These are phyloP conservation scores for Bradypodion ventrale DNA, from an alignment of 2,797 vertebrate genomes.

Conservation along the genomic window DNA sequence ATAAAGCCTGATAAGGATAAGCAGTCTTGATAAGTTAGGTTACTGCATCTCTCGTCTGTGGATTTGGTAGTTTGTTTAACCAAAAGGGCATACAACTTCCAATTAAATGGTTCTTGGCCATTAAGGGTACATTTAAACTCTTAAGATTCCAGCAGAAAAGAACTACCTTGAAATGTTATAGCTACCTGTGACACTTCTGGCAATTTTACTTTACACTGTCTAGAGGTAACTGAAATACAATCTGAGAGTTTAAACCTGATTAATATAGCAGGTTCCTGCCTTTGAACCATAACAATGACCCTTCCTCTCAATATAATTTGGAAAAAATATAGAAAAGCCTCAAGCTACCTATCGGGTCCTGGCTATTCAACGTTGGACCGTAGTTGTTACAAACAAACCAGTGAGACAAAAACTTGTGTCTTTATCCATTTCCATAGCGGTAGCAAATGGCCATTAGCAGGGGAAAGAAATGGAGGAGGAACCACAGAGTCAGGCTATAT, in stretches of 20 bases:
- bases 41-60: not conserved
- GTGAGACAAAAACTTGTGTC: not conserved
- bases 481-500: too few species aligned
- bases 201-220: not conserved
- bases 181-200: not conserved
- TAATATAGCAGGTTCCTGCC: not conserved
- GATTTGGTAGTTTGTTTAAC: not conserved
- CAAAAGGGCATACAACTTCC: not conserved
- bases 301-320: not conserved
- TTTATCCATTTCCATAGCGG: not conserved
- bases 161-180: not conserved
- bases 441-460: not conserved
- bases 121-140: not conserved
- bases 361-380: not conserved
- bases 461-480: too few species aligned
- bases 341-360: not conserved
- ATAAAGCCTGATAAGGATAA: not conserved
- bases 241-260: slow-evolving; percentile 23
- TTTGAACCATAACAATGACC: too few species aligned
- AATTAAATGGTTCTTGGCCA: not conserved
- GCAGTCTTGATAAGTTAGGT: not conserved
- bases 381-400: not conserved
- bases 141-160: not conserved
- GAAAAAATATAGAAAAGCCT: too few species aligned
- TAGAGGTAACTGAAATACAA: not conserved